Conservation (phyloP, 2,797 vertebrate species). For the Sebastes vulpes region DNA sequence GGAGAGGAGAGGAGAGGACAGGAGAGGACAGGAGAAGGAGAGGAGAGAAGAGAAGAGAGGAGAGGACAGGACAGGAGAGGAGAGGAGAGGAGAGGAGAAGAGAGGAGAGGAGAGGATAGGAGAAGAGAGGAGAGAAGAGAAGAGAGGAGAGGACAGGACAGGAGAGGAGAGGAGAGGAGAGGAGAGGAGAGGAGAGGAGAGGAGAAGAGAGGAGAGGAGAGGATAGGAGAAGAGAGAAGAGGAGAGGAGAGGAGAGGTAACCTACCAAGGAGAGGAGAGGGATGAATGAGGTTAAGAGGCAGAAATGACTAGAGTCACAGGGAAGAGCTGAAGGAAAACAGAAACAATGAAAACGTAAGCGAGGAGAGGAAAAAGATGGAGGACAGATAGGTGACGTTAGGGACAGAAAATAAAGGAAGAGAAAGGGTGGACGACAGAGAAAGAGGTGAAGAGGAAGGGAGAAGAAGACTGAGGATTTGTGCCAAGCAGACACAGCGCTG, state of each 20-base stretch:
- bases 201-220: neutral
- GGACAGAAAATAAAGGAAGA: conserved; percentile 1
- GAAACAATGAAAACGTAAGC: neutral
- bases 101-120: neutral
- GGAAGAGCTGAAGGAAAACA: neutral
- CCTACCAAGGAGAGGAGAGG: neutral
- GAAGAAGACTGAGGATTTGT: conserved; percentile 18
- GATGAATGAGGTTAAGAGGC: neutral
- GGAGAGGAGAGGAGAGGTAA: neutral
- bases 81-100: neutral
- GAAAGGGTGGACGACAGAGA: neutral
- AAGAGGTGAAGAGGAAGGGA: conserved; percentile 6
- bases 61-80: neutral
- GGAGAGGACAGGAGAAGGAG: too few relatives aligned
- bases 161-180: neutral
- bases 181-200: neutral
- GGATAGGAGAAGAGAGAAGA: neutral
- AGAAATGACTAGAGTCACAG: neutral
- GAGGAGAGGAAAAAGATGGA: neutral
- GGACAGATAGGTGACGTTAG: neutral
- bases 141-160: conserved; percentile 4
- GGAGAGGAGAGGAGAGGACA: too few relatives aligned
- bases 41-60: neutral
- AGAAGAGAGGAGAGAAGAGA: neutral
- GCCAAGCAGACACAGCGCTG: conserved; percentile 56